Evolutionary conservation across 2,797 vertebrate genomes (phyloP), one percentile per base, ranked within the genome.

Genomic region (Fringilla coelebs): DNA sequence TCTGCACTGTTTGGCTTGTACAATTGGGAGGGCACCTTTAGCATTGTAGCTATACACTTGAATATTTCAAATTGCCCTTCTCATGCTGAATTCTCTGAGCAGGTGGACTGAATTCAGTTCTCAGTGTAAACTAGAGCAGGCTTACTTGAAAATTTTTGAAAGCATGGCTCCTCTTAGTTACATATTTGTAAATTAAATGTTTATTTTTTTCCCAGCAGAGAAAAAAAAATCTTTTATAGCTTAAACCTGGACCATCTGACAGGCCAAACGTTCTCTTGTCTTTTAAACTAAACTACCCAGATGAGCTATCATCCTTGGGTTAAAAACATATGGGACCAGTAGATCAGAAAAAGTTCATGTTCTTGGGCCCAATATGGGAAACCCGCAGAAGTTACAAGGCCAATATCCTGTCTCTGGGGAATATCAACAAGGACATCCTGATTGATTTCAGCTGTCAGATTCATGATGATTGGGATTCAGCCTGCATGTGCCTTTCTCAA

Each of bases 1-100:
- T 48, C 5, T 61, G 8, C 8, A 24, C 1, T 36, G 1, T 67
- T 80, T 13, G 12, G 15, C 3, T 8, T 61, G 8, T 55, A 15
- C 0, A 0, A 48, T 61, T 10, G 3, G 9, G 4, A 26, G 11
- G 6, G 25, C 15, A 13, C 15, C 2, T n/a, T 76, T 28, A 66
- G 9, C 5, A 28, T 11, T 57, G 22, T 24, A 57, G 2, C 3
- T 71, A 9, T 11, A 55, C 12, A 8, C 38, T 62, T 72, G 18
- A 61, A 31, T 46, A 6, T 51, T 86, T 46, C 49, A 25, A 71
- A 58, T 7, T 46, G 8, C 17, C 6, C 86, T 80, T 74, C n/a
- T 75, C 6, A 29, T 54, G 15, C 19, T 43, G 22, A 84, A 55
- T 67, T 91, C 13, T 54, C 54, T 52, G 19, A 68, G 38, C 8